A percentile compares a stretch with the other conserved stretches of the same genome.
Evolutionary conservation across 2,888 invertebrate genomes (phyloP).

Genomic region (Dasysyrphus tricinctus): DNA sequence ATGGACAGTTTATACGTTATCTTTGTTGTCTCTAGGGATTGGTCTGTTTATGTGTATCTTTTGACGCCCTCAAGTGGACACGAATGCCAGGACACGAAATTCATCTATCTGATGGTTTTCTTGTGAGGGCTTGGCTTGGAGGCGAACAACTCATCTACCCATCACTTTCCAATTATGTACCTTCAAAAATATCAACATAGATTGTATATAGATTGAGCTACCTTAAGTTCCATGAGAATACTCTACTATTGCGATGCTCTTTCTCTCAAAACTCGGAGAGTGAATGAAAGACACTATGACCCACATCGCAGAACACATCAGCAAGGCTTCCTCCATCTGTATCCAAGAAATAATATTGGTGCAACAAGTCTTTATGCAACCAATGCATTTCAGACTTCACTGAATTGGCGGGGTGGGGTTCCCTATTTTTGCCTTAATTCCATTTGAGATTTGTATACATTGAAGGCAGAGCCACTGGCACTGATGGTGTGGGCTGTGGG

Average conservation of each 20-base stretch:
- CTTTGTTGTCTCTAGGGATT: slow-evolving; percentile 34
- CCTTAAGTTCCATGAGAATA: slow-evolving; percentile 6
- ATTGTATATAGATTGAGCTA: background rate
- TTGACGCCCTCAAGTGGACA: slow-evolving; percentile 45
- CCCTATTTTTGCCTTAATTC: background rate
- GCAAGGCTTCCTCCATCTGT: slow-evolving; percentile 31
- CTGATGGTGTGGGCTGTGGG: background rate
- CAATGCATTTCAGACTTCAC: slow-evolving; percentile 27
- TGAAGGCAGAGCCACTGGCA: background rate
- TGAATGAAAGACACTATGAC: slow-evolving; percentile 53
- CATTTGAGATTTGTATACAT: background rate
- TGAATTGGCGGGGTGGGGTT: slow-evolving; percentile 5
- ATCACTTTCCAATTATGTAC: background rate
- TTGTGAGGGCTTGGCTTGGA: slow-evolving; percentile 3
- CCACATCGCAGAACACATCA: slow-evolving; percentile 60
- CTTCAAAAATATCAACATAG: background rate
- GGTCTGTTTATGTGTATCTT: slow-evolving; percentile 5
- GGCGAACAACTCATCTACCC: background rate
- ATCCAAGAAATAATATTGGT: slow-evolving; percentile 11
- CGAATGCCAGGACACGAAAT: slow-evolving; percentile 25
- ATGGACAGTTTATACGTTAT: slow-evolving; percentile 21
- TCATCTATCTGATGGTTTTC: slow-evolving; percentile 32
- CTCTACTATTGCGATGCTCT: slow-evolving; percentile 36
- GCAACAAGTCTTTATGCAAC: slow-evolving; percentile 53
- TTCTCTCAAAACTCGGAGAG: slow-evolving; percentile 51